Base-by-base conservation (phyloP, 1,140 invertebrate species). In the Anoplophora glabripennis region DNA sequence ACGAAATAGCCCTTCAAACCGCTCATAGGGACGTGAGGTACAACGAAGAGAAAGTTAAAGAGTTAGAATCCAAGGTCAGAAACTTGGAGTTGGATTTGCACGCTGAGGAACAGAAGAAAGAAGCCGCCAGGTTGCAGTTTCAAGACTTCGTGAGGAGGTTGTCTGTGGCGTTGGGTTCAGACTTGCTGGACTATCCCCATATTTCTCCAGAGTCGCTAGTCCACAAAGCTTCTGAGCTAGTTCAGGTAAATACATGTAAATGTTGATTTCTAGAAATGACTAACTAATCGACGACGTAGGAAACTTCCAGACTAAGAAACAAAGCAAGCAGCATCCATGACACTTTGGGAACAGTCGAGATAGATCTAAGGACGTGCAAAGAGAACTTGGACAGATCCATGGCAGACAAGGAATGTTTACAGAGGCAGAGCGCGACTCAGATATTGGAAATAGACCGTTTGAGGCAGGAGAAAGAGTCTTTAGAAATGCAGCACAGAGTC, bases 61-160 rank as follows among this genome's bases (percentile, higher is more conserved):
- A 92, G 60, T 77, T 89, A 45, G 85, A 90, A 54, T 84, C 86
- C 64, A 89, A 89, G 75, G 75, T 89, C 18, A 79, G 86, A 53
- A 81, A 84, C 46, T 66, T 89, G 38, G 89, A 91, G 72, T 69
- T 86, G 34, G 86, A 87, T 53, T 81, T 88, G 41, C 80, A 83
- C 40, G 82, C 78, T 55, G 86, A 87, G 71, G 85, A 87, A 71
- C 79, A 84, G 41, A 81, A 84, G 62, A 87, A 87, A 69, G 85
- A 86, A 55, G 80, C 81, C 65, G 80, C 82, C 40, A 78, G 81
- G 64, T 79, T 79, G 38, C 84, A 88, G 59, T 77, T 87, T 57
- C 81, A 87, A 61, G 89, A 91, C 68, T 81, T 89, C 0, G 76
- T 89, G 9, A 78, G 86, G 11, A 79, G 87, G 41, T 68, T 90